Evolutionary conservation across 2,113 vertebrate species (phyloP).

Genomic region (Arvicanthis niloticus): DNA sequence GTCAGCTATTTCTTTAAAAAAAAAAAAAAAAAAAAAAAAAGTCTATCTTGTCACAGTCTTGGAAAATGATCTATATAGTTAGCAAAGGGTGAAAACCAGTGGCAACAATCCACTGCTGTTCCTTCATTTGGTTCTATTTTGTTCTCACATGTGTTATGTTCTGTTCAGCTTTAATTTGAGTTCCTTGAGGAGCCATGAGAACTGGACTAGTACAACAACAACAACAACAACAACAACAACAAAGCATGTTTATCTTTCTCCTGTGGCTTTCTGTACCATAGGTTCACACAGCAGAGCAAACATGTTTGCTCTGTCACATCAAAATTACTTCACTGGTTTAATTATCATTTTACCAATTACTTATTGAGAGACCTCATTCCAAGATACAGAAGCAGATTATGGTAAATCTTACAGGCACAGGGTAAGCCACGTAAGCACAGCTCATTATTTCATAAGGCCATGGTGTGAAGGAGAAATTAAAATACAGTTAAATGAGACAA

Average conservation of each 20-base stretch:
- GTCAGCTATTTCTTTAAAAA: constrained; percentile 33
- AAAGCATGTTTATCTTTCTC: not conserved
- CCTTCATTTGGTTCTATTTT: constrained; percentile 30
- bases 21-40: constrained; percentile 17
- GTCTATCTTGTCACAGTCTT: not conserved
- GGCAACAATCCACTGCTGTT: not conserved
- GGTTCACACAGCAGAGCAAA: not conserved
- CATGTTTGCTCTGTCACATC: not conserved
- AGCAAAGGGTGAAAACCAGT: constrained; percentile 28
- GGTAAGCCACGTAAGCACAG: not conserved
- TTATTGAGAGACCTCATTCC: constrained; percentile 8
- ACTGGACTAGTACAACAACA: not conserved
- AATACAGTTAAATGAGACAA: not conserved
- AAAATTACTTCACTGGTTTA: constrained; percentile 5
- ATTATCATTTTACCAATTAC: constrained; percentile 4
- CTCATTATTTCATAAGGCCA: constrained; percentile 11
- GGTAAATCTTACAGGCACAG: not conserved
- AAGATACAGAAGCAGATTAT: not conserved
- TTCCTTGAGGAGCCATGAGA: constrained; percentile 20
- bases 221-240: constrained; percentile 35
- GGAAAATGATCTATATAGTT: constrained; percentile 28
- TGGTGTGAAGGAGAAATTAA: not conserved
- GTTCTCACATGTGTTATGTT: constrained; percentile 16
- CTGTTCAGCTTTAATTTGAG: constrained; percentile 33
- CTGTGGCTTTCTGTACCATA: not conserved